Base-by-base conservation (phyloP, 2,113 vertebrate genomes). In the Aptenodytes patagonicus region DNA sequence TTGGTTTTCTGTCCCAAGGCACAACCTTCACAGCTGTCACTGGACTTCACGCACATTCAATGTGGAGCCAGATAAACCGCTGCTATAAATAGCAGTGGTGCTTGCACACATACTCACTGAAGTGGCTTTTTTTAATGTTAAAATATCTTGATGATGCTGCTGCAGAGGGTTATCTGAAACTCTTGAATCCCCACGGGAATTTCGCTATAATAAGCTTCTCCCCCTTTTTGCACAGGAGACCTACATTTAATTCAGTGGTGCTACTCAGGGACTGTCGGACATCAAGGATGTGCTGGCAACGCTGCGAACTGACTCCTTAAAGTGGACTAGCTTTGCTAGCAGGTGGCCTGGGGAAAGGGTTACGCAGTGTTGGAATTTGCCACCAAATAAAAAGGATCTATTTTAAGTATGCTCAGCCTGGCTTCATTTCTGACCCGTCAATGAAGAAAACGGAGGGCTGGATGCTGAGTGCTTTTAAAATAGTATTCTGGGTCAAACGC, bases 31-130 rank as follows among this genome's bases (percentile, higher is more conserved):
- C 0, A 1, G 25, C n/a, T 79, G 44, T 15, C 83, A 24, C 32
- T 7, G 28, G 17, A 7, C 22, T 32, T 16, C 32, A 47, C 2
- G 0, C 10, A 11, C 2, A 1, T 26, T 24, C 47, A 16, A 0
- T 0, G 6, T 31, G 55, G 61, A 75, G 28, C 31, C 62, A 51
- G 20, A 22, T 9, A 32, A n/a, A 34, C 11, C 1, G 0, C 47
- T 51, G 84, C 54, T 54, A 5, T 16, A 18, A 40, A 42, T 5
- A 54, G 42, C 47, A 58, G 51, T 3, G 8, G 2, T 34, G 51
- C 42, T 38, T 49, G 6, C 36, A 40, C 44, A 51, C 18, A 10
- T 8, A 28, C 26, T 46, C 69, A 32, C 44, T 7, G 20, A 31
- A 71, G 26, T 13, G 46, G n/a, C 2, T 2, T 17, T 49, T 73